These are phyloP conservation scores for Copidosoma floridanum DNA, from an alignment of 1,140 invertebrate genomes.

Conservation along the genomic window DNA sequence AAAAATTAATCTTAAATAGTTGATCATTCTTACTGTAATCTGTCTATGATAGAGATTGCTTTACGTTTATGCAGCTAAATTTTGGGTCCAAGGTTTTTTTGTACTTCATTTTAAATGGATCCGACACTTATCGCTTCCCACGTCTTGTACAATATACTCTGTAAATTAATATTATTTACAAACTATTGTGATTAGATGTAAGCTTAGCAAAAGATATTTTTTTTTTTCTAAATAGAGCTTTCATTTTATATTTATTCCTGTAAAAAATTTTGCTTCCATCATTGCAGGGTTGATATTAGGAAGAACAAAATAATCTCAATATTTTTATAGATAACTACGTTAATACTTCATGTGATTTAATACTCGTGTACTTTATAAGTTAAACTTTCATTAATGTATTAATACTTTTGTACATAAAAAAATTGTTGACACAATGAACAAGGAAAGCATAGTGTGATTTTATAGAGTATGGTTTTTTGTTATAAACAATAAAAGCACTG, in stretches of 20 bases:
- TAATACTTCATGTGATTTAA: slow-evolving; percentile 16
- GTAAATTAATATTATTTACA: slow-evolving; percentile 10
- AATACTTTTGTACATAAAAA: slow-evolving; percentile 24
- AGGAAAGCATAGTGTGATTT: slow-evolving; percentile 16
- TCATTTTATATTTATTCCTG: too few relatives aligned
- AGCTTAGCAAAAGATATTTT: neutral
- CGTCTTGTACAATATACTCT: neutral
- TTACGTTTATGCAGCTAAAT: slow-evolving; percentile 13
- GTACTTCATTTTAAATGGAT: slow-evolving; percentile 17
- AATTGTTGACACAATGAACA: slow-evolving; percentile 9
- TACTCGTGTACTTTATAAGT: slow-evolving; percentile 25
- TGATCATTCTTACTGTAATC: slow-evolving; percentile 10
- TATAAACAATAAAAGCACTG: too few relatives aligned
- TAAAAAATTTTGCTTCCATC: slow-evolving; percentile 22
- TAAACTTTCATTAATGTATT: slow-evolving; percentile 32
- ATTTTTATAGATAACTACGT: slow-evolving; percentile 20
- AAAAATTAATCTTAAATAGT: slow-evolving; percentile 14
- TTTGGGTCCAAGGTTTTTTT: slow-evolving; percentile 16
- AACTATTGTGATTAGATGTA: slow-evolving; percentile 3
- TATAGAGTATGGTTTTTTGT: too few relatives aligned
- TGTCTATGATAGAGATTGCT: slow-evolving; percentile 14
- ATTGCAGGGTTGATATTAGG: slow-evolving; percentile 23
- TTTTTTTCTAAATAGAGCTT: slow-evolving; percentile 7
- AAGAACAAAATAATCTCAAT: slow-evolving; percentile 9
- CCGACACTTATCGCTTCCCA: neutral